Evolutionary conservation across 2,113 vertebrate species (phyloP), one percentile per base, ranked within the genome.

Genomic region (Cranoglanis bouderius): DNA sequence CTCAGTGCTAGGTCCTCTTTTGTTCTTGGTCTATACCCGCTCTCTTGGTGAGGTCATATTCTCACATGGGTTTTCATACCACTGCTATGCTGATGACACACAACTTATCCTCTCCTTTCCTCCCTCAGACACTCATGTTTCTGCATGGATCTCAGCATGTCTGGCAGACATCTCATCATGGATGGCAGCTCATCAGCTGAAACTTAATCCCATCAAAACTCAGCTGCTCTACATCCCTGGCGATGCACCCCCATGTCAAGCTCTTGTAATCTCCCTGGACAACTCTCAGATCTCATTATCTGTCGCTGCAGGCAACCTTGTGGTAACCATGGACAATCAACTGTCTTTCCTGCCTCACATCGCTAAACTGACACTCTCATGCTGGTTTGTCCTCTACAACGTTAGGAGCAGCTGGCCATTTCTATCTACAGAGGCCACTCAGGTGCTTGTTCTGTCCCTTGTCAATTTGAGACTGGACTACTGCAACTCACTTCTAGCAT

Each of bases 271-370:
- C 49, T 32, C 13, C 49, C 77, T 32, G 77, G 29, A 80, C 46
- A 80, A 53, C 29, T 32, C 77, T 32, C 77, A 32, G 49, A 81
- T 19, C 49, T 81, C 77, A 81, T 81, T 81, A 81, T 81, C 49
- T 53, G 46, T 53, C 49, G 55, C 77, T 53, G 29, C 77, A 81
- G 77, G 49, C 6, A 81, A 53, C 29, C 77, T 32, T 81, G 7
- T 55, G 49, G 29, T 53, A 53, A 53, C 46, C 77, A 81, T 7
- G 29, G 49, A 81, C 49, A 81, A 53, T 53, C 29, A 53, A 81
- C 49, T 32, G 46, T 81, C 29, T n/a, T 55, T 81, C 49, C 55
- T 1, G 6, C n/a, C 77, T 53, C 49, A 81, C 49, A 53, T 81
- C 1, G 49, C 49, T 81, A 81, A 81, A 53, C 29, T 78, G 75